Percentiles rank a stretch among this genome's conserved stretches.
Conservation (phyloP, 2,797 vertebrate species). For the Clarias fuscus region DNA sequence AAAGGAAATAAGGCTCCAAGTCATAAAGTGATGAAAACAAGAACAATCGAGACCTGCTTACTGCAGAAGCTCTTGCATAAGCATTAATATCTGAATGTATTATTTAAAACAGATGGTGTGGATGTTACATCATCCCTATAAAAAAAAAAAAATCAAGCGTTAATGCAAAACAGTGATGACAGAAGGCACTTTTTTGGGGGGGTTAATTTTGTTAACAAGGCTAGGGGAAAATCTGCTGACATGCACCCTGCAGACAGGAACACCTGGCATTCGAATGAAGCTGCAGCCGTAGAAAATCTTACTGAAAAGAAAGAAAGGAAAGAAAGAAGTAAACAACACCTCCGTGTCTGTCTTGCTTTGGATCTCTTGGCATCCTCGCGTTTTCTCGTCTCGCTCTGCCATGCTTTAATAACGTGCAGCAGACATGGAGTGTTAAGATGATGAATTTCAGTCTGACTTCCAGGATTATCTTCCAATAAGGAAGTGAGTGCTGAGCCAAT, state of each 20-base stretch:
- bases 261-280: conserved; percentile 46
- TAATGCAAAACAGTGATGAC: conserved; percentile 51
- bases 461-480: conserved; percentile 70
- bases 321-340: conserved; percentile 1
- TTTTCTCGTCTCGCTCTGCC: conserved; percentile 24
- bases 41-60: conserved; percentile 24
- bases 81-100: conserved; percentile 58
- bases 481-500: conserved; percentile 73
- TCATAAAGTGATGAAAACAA: conserved; percentile 19
- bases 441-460: conserved; percentile 73
- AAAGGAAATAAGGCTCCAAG: background rate
- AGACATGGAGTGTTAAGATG: conserved; percentile 63
- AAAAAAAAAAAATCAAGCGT: conserved; percentile 55
- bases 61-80: conserved; percentile 57
- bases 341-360: conserved; percentile 17
- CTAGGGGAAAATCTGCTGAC: conserved; percentile 49
- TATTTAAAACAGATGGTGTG: conserved; percentile 66
- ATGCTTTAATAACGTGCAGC: conserved; percentile 60
- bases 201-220: conserved; percentile 42
- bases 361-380: conserved; percentile 21
- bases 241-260: conserved; percentile 41
- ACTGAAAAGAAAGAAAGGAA: conserved; percentile 4
- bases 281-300: conserved; percentile 21
- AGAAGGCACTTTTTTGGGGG: conserved; percentile 23
- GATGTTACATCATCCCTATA: conserved; percentile 54